Evolutionary conservation across 2,797 vertebrate species (phyloP).

Genomic region (Apogon hyalosoma): DNA sequence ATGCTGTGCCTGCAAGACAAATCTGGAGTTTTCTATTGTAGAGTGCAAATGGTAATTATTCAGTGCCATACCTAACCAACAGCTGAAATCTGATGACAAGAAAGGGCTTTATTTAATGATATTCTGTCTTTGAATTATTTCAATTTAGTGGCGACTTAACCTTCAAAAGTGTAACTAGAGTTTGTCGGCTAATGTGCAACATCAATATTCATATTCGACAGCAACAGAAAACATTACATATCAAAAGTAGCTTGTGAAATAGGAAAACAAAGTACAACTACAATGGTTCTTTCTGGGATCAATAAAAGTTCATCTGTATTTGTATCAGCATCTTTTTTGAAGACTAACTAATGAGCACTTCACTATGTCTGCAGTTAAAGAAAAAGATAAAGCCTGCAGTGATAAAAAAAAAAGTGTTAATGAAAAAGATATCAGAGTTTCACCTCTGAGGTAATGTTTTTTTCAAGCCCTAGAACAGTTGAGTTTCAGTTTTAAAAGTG

Average conservation of each 20-base stretch:
- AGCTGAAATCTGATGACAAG: not conserved
- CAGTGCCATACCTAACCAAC: not conserved
- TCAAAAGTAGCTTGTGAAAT: not conserved
- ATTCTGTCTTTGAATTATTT: too few species aligned
- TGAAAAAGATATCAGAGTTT: slow-evolving; percentile 26
- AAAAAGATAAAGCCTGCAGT: slow-evolving; percentile 25
- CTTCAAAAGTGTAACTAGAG: too few species aligned
- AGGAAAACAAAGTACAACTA: too few species aligned
- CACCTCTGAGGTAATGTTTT: slow-evolving; percentile 13
- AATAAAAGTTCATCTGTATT: too few species aligned
- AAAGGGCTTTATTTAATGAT: not conserved
- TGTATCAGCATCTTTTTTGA: too few species aligned
- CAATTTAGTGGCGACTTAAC: too few species aligned
- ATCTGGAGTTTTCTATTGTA: slow-evolving; percentile 16
- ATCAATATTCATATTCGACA: not conserved
- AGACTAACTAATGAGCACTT: slow-evolving; percentile 18
- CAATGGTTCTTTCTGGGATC: too few species aligned
- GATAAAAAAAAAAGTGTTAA: slow-evolving; percentile 26
- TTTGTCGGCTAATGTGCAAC: too few species aligned
- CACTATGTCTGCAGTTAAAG: slow-evolving; percentile 3
- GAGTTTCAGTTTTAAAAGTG: slow-evolving; percentile 7
- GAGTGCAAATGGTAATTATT: slow-evolving; percentile 17
- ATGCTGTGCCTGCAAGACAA: slow-evolving; percentile 15
- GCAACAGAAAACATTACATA: not conserved
- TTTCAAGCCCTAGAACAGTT: slow-evolving; percentile 21